These are phyloP conservation scores for Xiphophorus hellerii DNA, from an alignment of 2,113 vertebrate genomes.

Conservation along the genomic window DNA sequence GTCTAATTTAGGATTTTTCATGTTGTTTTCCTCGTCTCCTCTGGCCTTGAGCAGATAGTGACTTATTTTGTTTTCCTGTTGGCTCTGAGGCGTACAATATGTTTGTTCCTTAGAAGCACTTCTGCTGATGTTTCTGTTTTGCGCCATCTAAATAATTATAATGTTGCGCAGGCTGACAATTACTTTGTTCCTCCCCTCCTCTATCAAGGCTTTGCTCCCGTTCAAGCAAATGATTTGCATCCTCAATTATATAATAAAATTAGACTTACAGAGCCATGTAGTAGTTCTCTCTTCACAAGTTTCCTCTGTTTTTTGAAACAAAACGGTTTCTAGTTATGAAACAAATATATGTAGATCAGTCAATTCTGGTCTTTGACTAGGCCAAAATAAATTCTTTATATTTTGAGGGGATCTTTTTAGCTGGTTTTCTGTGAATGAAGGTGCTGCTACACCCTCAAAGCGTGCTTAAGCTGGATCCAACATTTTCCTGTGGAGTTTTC, in stretches of 20 bases:
- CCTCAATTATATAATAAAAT: neutral
- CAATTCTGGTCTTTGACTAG: too few species aligned
- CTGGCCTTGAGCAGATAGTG: conserved; percentile 28
- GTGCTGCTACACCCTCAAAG: too few species aligned
- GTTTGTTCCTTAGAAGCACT: conserved; percentile 6
- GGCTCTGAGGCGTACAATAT: neutral
- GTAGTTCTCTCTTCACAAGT: neutral
- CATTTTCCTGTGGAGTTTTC: too few species aligned
- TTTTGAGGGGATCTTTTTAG: neutral
- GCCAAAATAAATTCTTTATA: neutral
- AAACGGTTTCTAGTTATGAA: too few species aligned
- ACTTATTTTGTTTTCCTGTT: conserved; percentile 20
- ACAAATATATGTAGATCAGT: neutral
- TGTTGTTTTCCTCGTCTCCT: neutral
- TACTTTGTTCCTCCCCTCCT: neutral
- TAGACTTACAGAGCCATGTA: neutral
- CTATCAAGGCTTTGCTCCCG: neutral
- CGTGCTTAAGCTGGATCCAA: too few species aligned
- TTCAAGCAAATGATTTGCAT: neutral
- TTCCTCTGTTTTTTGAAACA: too few species aligned
- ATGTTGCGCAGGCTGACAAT: conserved; percentile 17
- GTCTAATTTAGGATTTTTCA: neutral
- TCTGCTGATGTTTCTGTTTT: conserved; percentile 28
- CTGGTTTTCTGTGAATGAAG: too few species aligned
- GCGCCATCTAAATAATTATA: conserved; percentile 22